These are phyloP conservation scores for Xestia ashworthii DNA, from an alignment of 2,888 invertebrate genomes.

Conservation along the genomic window DNA sequence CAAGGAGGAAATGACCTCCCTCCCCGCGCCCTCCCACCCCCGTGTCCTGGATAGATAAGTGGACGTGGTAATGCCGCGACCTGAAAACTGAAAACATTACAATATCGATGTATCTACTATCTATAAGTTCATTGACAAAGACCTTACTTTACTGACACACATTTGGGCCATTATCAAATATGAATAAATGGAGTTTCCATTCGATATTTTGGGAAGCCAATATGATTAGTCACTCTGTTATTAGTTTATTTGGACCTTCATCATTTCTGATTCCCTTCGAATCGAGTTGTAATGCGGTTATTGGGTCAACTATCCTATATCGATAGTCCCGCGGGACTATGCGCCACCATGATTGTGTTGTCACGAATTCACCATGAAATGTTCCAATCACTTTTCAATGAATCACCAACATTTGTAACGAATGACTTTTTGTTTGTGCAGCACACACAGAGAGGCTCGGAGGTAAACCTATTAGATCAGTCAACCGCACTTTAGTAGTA, in stretches of 20 bases:
- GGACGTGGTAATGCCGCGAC: slow-evolving; percentile 57
- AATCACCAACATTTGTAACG: slow-evolving; percentile 26
- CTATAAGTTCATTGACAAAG: slow-evolving; percentile 23
- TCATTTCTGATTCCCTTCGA: background rate
- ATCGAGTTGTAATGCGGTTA: no score
- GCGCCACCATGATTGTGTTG: background rate
- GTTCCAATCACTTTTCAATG: slow-evolving; percentile 1
- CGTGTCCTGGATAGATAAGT: slow-evolving; percentile 72
- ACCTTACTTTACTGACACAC: slow-evolving; percentile 51
- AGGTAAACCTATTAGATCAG: slow-evolving; percentile 64
- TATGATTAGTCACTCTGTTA: slow-evolving; percentile 1
- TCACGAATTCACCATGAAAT: background rate
- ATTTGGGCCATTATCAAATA: slow-evolving; percentile 41
- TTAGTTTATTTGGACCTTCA: slow-evolving; percentile 3
- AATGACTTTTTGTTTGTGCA: slow-evolving; percentile 63
- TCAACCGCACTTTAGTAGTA: slow-evolving; percentile 3
- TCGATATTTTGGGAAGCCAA: slow-evolving; percentile 9
- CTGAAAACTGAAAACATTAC: slow-evolving; percentile 55
- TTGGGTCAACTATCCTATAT: no score
- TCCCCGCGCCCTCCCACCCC: slow-evolving; percentile 41
- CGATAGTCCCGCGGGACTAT: no score
- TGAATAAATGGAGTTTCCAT: slow-evolving; percentile 16
- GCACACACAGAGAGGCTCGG: slow-evolving; percentile 62
- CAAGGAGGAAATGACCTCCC: slow-evolving; percentile 65
- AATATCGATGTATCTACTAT: slow-evolving; percentile 46